Base-by-base conservation (phyloP, 2,888 invertebrate genomes). In the Synergus umbraculus region DNA sequence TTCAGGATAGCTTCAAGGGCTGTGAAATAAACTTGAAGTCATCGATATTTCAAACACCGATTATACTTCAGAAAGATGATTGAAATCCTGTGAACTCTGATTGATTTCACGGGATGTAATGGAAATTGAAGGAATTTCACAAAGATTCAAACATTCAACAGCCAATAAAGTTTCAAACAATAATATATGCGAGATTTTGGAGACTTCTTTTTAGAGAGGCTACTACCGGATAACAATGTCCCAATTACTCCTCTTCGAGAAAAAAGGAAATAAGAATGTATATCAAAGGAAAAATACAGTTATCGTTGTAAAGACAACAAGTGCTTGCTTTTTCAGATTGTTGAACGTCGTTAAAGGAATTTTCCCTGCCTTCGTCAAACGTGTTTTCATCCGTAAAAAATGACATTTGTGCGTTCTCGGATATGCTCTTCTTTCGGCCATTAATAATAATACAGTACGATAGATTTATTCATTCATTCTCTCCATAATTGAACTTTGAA, bases 301-400 rank as follows among this genome's bases (percentile, higher is more conserved):
- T 88, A 89, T 88, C 88, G 86, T 86, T 83, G 69, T 81, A 86
- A 83, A 80, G 76, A 79, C 79, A 80, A 84, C 80, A 76, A 78
- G 80, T 78, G 80, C 80, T 82, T 80, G 86, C 86, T 88, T 89
- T 87, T 87, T 87, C 88, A 85, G 84, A 82, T 85, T 88, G 87
- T 87, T 87, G 88, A 86, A 83, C 88, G 87, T 91, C 90, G 90
- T 92, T 92, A 92, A 91, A 91, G 90, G 89, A 91, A 92, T 92
- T 91, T 91, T 82, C 87, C 89, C 88, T 86, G 85, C 89, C 87
- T 90, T 89, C 87, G 92, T 92, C 92, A 92, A 88, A 86, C 83
- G 89, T 85, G 88, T 90, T 89, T 86, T 90, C 90, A 89, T 79
- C 91, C 90, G 91, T 90, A 85, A 91, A 82, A 79, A 79, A 83